Percentiles rank a stretch among this genome's conserved stretches.
phyloP scores from a whole-genome alignment of 1,140 invertebrate genomes.

The Formica selysi region DNA sequence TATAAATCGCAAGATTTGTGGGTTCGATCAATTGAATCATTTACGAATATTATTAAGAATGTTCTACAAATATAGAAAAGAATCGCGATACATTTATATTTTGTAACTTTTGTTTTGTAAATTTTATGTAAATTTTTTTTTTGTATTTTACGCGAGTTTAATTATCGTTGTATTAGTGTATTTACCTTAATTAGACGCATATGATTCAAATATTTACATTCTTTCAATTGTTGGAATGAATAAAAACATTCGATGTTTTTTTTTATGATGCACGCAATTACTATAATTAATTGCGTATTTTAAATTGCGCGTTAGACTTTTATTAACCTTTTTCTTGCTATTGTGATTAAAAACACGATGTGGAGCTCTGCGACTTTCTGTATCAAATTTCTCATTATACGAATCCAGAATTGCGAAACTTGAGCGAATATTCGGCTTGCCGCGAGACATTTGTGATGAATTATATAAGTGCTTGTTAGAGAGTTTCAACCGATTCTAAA shows the following conservation, averaged over 20 bases:
- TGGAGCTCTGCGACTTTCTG: not conserved
- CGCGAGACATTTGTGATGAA: slow-evolving; percentile 3
- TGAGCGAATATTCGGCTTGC: not conserved
- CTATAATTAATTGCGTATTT: not conserved
- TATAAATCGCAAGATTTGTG: not conserved
- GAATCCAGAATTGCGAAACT: not conserved
- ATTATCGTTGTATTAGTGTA: too few species aligned
- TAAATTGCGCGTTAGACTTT: not conserved
- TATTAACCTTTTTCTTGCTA: not conserved
- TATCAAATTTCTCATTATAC: slow-evolving; percentile 13
- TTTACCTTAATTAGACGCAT: not conserved
- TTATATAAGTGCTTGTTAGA: slow-evolving; percentile 31
- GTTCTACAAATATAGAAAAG: slow-evolving; percentile 9
- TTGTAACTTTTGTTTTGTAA: not conserved
- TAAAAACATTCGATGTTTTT: not conserved
- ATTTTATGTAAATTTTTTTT: not conserved
- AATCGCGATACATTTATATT: not conserved
- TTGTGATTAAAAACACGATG: not conserved
- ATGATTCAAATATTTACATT: not conserved
- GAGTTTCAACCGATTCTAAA: not conserved
- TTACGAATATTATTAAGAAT: not conserved
- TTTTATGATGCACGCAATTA: slow-evolving; percentile 12
- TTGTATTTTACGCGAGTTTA: too few species aligned
- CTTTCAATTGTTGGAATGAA: not conserved
- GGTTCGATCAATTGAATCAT: not conserved